These are phyloP conservation scores for Oreochromis grahami DNA, from an alignment of 2,797 vertebrate genomes.

Conservation along the genomic window DNA sequence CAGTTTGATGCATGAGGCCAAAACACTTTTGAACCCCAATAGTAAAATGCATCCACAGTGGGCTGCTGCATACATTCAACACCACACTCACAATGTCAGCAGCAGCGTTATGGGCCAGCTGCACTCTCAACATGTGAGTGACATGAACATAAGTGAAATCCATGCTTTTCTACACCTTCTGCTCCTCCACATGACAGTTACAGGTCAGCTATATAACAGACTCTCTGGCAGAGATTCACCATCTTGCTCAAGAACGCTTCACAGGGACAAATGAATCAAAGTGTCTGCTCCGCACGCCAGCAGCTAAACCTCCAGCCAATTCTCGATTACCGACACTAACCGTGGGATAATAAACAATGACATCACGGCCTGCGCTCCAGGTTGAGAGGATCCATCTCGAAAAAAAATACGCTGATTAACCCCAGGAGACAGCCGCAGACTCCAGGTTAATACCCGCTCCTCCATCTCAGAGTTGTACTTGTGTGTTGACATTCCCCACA, in stretches of 20 bases:
- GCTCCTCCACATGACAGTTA: neutral
- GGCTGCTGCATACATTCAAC: neutral
- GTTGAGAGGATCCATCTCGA: slow-evolving; percentile 60
- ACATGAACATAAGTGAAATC: neutral
- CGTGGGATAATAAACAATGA: slow-evolving; percentile 74
- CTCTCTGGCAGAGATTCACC: neutral
- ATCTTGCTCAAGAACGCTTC: slow-evolving; percentile 25
- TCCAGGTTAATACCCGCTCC: slow-evolving; percentile 35
- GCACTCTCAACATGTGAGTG: neutral
- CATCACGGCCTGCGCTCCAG: slow-evolving; percentile 44
- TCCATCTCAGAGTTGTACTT: slow-evolving; percentile 15
- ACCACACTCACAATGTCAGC: neutral
- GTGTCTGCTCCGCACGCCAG: slow-evolving; percentile 32
- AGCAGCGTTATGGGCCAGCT: neutral
- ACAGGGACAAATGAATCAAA: slow-evolving; percentile 33
- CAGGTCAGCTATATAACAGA: neutral
- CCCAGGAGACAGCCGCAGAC: slow-evolving; percentile 60
- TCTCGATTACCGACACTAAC: slow-evolving; percentile 54
- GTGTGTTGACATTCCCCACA: slow-evolving; percentile 33
- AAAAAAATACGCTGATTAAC: slow-evolving; percentile 69
- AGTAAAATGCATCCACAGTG: neutral
- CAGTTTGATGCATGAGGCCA: neutral
- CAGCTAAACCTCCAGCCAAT: slow-evolving; percentile 41
- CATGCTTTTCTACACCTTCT: neutral
- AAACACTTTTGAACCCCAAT: neutral